A percentile compares a stretch with the other conserved stretches of the same genome.
Conservation (phyloP, 2,888 invertebrate species). For the Chymomyza procnemis region DNA sequence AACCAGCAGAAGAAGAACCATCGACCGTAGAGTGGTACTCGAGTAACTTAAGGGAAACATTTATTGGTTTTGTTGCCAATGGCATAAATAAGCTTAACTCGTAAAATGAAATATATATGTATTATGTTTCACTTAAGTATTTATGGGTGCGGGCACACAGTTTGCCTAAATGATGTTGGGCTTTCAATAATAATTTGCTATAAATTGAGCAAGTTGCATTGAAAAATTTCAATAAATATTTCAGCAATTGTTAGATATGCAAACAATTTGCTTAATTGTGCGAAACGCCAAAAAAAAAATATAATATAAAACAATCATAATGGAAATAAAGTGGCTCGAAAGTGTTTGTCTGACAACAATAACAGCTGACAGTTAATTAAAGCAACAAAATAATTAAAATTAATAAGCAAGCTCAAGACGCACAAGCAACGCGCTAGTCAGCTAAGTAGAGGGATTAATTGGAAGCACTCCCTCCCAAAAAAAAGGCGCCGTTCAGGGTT, state of each 20-base stretch:
- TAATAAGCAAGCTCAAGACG: conserved; percentile 5
- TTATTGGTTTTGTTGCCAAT: not conserved
- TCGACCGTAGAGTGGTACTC: not conserved
- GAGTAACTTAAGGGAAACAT: not conserved
- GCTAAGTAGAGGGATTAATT: not conserved
- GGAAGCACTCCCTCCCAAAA: not conserved
- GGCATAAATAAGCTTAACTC: not conserved
- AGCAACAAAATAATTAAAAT: conserved; percentile 4
- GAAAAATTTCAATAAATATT: not conserved
- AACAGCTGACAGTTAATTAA: conserved; percentile 20
- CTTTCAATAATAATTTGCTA: not conserved
- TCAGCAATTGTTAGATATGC: not conserved
- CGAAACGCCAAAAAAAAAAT: not conserved
- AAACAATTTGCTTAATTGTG: conserved; percentile 5
- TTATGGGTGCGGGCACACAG: not conserved
- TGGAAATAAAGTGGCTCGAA: not conserved
- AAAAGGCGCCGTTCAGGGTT: not conserved
- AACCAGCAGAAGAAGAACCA: not conserved
- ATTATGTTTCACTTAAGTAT: not conserved
- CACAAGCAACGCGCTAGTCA: not conserved
- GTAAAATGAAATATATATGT: not conserved
- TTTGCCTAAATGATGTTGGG: not conserved
- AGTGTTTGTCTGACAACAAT: not conserved
- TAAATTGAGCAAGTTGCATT: not conserved
- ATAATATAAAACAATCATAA: too few relatives aligned